A percentile compares a stretch with the other conserved stretches of the same genome.
These are phyloP conservation scores for Caenorhabditis sp. DNA, from an alignment of 2,888 invertebrate genomes.

Conservation along the genomic window DNA sequence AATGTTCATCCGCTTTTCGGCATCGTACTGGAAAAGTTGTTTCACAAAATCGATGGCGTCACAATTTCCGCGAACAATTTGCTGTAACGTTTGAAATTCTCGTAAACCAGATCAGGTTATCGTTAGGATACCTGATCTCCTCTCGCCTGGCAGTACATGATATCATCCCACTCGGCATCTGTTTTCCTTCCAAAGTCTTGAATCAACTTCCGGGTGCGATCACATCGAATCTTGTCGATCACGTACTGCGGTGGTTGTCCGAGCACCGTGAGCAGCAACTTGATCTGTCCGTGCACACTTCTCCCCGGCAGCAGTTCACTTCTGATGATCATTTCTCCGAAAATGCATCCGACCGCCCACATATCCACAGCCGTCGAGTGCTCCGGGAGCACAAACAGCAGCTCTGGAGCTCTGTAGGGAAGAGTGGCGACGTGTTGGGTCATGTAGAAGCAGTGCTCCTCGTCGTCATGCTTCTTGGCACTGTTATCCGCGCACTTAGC, in stretches of 20 bases:
- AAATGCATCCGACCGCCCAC: constrained; percentile 78
- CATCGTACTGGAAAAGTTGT: constrained; percentile 65
- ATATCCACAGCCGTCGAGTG: constrained; percentile 77
- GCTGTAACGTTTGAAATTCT: constrained; percentile 9
- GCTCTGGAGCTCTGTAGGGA: constrained; percentile 76
- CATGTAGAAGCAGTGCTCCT: constrained; percentile 78
- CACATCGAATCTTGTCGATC: constrained; percentile 71
- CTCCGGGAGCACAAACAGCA: constrained; percentile 75
- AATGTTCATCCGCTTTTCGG: constrained; percentile 65
- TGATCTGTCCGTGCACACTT: constrained; percentile 75
- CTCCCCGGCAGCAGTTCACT: constrained; percentile 74
- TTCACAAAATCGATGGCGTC: constrained; percentile 70
- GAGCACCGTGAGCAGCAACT: constrained; percentile 70
- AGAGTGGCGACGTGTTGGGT: constrained; percentile 77
- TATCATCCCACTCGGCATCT: constrained; percentile 42
- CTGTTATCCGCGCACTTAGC: constrained; percentile 71
- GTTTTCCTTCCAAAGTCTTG: constrained; percentile 47
- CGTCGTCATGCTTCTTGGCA: constrained; percentile 65
- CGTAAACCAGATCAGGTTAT: not conserved
- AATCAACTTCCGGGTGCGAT: constrained; percentile 71
- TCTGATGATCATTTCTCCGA: constrained; percentile 76
- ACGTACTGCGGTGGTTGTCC: constrained; percentile 73
- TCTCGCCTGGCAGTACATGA: constrained; percentile 35
- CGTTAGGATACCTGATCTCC: constrained; percentile 6
- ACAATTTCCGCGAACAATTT: constrained; percentile 49